Conservation (phyloP, 2,797 vertebrate genomes). For the Pagetopsis macropterus region DNA sequence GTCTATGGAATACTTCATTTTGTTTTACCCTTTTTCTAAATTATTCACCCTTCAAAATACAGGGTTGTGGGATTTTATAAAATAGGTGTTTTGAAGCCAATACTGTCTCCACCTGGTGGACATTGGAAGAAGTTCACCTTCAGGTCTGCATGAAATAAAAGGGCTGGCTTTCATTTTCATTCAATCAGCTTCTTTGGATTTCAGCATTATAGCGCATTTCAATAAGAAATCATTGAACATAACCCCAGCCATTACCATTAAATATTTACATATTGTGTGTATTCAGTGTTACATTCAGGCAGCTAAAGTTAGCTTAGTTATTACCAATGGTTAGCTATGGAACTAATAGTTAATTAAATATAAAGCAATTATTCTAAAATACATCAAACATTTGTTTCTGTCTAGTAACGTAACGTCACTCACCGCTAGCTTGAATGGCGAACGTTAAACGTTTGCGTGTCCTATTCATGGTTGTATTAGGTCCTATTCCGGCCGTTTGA, state of each 20-base stretch:
- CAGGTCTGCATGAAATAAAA: background rate
- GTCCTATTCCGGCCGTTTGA: background rate
- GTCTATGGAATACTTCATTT: background rate
- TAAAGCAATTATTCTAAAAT: background rate
- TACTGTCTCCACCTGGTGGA: slow-evolving; percentile 73
- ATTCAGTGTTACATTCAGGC: background rate
- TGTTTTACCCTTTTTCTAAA: slow-evolving; percentile 3
- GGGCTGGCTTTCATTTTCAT: slow-evolving; percentile 1
- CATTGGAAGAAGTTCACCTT: slow-evolving; percentile 48
- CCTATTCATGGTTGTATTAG: no score
- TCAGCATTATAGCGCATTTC: slow-evolving; percentile 1
- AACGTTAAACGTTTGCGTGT: background rate
- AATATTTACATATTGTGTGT: background rate
- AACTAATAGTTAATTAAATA: background rate
- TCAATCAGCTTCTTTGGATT: background rate
- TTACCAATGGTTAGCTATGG: background rate
- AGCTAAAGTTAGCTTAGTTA: background rate
- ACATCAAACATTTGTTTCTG: background rate
- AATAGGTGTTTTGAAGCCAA: slow-evolving; percentile 21
- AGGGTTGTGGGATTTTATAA: slow-evolving; percentile 4
- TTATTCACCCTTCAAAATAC: slow-evolving; percentile 19
- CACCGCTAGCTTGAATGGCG: background rate
- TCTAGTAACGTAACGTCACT: background rate
- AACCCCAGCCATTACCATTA: background rate
- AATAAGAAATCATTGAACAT: background rate